These are phyloP conservation scores for Catharus bicknelli DNA, from an alignment of 2,113 vertebrate species.

Conservation along the genomic window DNA sequence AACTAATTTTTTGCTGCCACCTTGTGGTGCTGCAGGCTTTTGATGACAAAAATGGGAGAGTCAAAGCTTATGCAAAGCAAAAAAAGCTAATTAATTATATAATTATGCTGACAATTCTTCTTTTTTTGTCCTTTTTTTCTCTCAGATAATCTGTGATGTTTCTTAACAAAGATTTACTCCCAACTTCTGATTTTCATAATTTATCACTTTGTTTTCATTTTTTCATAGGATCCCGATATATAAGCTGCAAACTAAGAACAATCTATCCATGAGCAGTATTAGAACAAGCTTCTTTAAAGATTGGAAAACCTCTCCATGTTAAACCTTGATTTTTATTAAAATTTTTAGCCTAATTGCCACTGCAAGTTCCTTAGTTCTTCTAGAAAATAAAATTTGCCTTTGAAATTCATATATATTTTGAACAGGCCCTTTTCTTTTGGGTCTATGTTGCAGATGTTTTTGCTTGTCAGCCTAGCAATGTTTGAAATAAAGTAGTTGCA, in stretches of 20 bases:
- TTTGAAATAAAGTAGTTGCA: not conserved
- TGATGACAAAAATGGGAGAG: not conserved
- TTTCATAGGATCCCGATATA: not conserved
- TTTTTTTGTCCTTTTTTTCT: not conserved
- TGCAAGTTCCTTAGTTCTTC: not conserved
- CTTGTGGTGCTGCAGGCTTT: conserved; percentile 61
- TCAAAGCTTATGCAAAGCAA: not conserved
- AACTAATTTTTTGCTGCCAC: conserved; percentile 73
- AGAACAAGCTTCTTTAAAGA: not conserved
- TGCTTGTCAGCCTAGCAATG: not conserved
- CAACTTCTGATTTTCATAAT: not conserved
- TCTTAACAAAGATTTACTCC: not conserved
- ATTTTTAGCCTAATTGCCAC: not conserved
- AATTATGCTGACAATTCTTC: not conserved
- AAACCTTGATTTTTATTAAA: not conserved
- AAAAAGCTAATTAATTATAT: not conserved
- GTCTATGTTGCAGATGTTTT: not conserved
- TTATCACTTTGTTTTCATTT: not conserved
- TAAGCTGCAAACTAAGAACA: not conserved
- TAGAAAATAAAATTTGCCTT: not conserved
- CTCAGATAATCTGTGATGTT: not conserved
- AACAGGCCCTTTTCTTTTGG: not conserved
- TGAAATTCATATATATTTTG: not conserved
- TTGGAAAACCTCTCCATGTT: not conserved
- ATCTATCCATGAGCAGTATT: not conserved